phyloP scores from a whole-genome alignment of 2,888 invertebrate species.

The Acleris holmiana region DNA sequence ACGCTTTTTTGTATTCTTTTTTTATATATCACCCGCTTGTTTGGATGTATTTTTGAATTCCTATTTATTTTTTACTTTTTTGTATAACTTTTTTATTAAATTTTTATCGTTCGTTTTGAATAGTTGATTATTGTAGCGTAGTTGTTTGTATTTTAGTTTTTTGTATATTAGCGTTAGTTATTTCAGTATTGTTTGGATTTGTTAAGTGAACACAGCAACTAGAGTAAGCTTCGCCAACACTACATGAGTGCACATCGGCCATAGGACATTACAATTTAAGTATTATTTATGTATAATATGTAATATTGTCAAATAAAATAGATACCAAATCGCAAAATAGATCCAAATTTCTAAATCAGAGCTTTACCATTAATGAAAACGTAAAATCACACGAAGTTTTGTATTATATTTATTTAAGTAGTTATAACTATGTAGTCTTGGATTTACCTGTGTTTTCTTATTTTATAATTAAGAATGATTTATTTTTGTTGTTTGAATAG shows the following conservation, averaged over 20 bases:
- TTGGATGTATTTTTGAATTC: slow-evolving; percentile 76
- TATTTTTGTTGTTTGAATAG: slow-evolving; percentile 67
- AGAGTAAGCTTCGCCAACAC: slow-evolving; percentile 63
- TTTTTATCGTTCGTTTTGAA: slow-evolving; percentile 45
- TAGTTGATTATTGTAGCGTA: slow-evolving; percentile 43
- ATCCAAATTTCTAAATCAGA: slow-evolving; percentile 62
- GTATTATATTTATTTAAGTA: slow-evolving; percentile 39
- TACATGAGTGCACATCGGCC: slow-evolving; percentile 66
- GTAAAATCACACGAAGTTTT: slow-evolving; percentile 46
- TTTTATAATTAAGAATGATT: slow-evolving; percentile 63
- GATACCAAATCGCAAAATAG: slow-evolving; percentile 38
- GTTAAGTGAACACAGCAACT: slow-evolving; percentile 59
- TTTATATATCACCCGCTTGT: slow-evolving; percentile 60
- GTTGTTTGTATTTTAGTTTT: slow-evolving; percentile 42
- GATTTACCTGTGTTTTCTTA: slow-evolving; percentile 62
- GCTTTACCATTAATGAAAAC: slow-evolving; percentile 59
- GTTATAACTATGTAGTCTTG: slow-evolving; percentile 54
- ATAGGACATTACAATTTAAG: slow-evolving; percentile 54
- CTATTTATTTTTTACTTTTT: slow-evolving; percentile 77
- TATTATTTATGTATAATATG: slow-evolving; percentile 61
- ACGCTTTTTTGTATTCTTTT: slow-evolving; percentile 54
- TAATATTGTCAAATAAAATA: slow-evolving; percentile 45
- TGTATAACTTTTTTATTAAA: slow-evolving; percentile 73
- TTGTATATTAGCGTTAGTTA: slow-evolving; percentile 57
- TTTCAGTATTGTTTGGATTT: slow-evolving; percentile 64